A percentile compares a stretch with the other conserved stretches of the same genome.
Conservation (phyloP, 2,888 invertebrate species). For the Platycnemis pennipes region DNA sequence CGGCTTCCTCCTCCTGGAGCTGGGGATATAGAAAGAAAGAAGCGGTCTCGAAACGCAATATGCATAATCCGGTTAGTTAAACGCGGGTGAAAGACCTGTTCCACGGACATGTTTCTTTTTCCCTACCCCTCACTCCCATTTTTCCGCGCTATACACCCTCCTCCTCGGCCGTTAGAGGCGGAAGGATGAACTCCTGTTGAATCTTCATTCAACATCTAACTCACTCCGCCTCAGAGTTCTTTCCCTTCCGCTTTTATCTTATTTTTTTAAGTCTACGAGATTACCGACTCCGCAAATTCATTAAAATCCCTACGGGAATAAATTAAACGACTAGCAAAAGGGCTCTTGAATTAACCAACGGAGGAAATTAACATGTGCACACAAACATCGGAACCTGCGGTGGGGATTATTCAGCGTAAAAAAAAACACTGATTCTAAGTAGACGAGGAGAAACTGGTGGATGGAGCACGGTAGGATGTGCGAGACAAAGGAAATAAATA, state of each 20-base stretch:
- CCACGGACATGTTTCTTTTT: background rate
- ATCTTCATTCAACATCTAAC: background rate
- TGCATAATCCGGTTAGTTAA: constrained; percentile 62
- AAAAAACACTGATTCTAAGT: too few species aligned
- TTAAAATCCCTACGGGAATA: too few species aligned
- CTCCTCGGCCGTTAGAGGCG: background rate
- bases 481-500: too few species aligned
- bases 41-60: constrained; percentile 15
- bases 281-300: too few species aligned
- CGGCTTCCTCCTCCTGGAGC: background rate
- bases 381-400: too few species aligned
- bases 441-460: too few species aligned
- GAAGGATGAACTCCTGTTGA: background rate
- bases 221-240: background rate
- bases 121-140: background rate
- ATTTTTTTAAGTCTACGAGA: too few species aligned
- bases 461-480: too few species aligned
- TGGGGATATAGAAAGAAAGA: background rate
- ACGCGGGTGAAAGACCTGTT: background rate
- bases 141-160: background rate
- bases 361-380: too few species aligned
- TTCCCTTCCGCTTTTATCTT: background rate
- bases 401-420: too few species aligned
- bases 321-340: too few species aligned
- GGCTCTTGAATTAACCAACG: too few species aligned